Evolutionary conservation across 2,888 invertebrate species (phyloP).

Genomic region (Lycaena phlaeas): DNA sequence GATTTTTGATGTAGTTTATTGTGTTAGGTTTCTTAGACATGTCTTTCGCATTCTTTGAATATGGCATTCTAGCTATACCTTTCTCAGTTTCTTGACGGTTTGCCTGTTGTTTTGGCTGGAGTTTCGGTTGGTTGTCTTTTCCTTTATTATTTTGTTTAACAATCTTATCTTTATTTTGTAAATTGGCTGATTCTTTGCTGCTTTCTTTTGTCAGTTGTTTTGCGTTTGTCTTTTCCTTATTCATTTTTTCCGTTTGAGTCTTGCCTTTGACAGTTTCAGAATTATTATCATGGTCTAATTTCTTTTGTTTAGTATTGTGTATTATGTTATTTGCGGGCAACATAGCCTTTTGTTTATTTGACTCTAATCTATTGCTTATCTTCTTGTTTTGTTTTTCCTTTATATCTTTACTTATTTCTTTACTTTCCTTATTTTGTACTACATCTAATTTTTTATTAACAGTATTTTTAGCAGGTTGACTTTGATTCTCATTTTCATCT

Average conservation of each 20-base stretch:
- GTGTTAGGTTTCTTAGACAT: neutral
- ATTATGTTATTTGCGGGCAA: neutral
- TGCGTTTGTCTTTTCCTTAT: neutral
- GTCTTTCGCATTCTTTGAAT: neutral
- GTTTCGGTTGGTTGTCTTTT: neutral
- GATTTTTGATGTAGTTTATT: slow-evolving; percentile 1
- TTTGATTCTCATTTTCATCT: neutral
- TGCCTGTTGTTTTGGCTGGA: neutral
- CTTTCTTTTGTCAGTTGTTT: neutral
- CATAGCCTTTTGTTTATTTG: neutral
- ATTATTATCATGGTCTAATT: neutral
- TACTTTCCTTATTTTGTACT: too few species aligned
- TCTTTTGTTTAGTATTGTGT: neutral
- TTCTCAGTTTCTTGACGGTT: too few species aligned
- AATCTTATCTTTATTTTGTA: neutral
- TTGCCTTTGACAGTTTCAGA: too few species aligned
- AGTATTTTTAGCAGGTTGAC: too few species aligned
- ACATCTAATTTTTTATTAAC: too few species aligned
- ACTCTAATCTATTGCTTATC: neutral
- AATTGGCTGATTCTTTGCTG: neutral
- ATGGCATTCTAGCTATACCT: neutral
- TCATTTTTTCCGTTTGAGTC: too few species aligned
- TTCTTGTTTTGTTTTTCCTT: neutral
- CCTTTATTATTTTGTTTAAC: neutral
- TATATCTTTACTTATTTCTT: neutral